These are phyloP conservation scores for Columba janthina DNA, from an alignment of 2,113 vertebrate genomes.

Conservation along the genomic window DNA sequence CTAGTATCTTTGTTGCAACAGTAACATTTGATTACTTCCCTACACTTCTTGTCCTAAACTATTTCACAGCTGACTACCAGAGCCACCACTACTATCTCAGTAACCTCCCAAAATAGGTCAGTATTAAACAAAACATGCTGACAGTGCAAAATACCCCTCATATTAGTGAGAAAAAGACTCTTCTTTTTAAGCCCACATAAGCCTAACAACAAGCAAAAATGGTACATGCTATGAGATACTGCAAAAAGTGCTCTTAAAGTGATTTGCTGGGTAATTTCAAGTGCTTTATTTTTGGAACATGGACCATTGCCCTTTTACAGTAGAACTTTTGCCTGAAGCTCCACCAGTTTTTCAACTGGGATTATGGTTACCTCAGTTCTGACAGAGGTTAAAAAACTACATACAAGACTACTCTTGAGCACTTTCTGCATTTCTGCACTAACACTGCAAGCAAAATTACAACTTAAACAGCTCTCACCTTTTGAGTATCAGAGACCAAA, in stretches of 20 bases:
- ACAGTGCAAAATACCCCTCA: rapidly evolving
- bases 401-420: rapidly evolving
- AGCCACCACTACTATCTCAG: background rate
- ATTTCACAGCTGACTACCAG: background rate
- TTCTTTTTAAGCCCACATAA: rapidly evolving
- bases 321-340: rapidly evolving
- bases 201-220: background rate
- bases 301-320: background rate
- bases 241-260: background rate
- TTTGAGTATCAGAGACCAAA: background rate
- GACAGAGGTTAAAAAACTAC: background rate
- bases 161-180: background rate
- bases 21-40: background rate
- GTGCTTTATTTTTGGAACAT: background rate
- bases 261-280: background rate
- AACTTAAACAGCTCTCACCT: background rate
- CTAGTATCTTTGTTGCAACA: background rate
- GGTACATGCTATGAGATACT: background rate
- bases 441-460: background rate
- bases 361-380: rapidly evolving
- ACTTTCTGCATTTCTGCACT: background rate
- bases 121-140: background rate
- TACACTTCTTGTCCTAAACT: background rate
- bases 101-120: background rate
- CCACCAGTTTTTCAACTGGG: background rate